Conservation (phyloP, 2,888 invertebrate genomes). For the Tolmerus cingulatus region DNA sequence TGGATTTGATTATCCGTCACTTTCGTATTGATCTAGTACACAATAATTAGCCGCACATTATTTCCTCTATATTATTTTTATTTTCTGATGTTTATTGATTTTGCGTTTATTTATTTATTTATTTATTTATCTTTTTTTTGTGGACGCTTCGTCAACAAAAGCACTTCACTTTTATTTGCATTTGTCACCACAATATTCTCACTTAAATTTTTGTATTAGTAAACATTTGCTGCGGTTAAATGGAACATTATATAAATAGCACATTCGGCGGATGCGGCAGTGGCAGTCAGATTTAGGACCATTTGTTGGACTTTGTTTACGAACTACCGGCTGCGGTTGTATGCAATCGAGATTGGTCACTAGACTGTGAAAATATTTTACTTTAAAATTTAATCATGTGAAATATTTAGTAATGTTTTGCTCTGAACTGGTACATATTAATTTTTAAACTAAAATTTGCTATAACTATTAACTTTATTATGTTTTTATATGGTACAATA, state of each 20-base stretch:
- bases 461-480: no score
- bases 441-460: neutral
- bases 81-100: neutral
- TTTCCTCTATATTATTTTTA: neutral
- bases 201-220: neutral
- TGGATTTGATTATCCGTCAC: neutral
- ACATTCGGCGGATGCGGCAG: neutral
- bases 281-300: neutral
- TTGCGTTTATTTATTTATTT: no score
- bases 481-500: no score
- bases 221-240: neutral
- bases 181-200: neutral
- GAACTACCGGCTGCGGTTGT: neutral
- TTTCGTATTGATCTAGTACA: neutral
- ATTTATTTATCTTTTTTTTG: no score
- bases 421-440: neutral
- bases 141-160: neutral
- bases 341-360: neutral
- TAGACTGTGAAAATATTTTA: neutral
- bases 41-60: neutral
- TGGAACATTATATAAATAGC: neutral
- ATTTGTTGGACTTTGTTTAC: neutral
- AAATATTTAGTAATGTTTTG: neutral
- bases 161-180: neutral
- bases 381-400: neutral